These are phyloP conservation scores for Mesorhabditis spiculigera DNA, from an alignment of 2,888 invertebrate genomes.

Conservation along the genomic window DNA sequence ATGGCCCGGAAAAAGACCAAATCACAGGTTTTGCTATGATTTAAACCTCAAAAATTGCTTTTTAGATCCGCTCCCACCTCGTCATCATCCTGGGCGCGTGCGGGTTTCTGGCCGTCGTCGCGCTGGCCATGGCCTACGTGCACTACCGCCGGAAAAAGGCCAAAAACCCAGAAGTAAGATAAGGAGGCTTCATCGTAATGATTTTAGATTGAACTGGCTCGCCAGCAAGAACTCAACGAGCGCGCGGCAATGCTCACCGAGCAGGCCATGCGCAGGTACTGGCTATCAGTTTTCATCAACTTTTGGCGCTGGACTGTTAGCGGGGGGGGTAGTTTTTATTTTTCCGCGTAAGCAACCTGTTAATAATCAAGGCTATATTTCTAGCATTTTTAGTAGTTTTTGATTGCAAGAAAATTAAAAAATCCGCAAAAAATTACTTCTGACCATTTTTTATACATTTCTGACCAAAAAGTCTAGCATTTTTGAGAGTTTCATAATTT, in stretches of 20 bases:
- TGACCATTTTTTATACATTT: too few relatives aligned
- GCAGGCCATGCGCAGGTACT: not conserved
- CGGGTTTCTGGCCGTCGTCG: not conserved
- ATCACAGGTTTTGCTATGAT: not conserved
- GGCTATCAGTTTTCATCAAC: not conserved
- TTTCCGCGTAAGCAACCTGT: too few relatives aligned
- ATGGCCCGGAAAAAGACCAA: not conserved
- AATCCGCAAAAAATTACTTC: too few relatives aligned
- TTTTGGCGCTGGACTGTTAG: too few relatives aligned
- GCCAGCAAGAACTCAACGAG: constrained; percentile 1
- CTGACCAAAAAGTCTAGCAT: too few relatives aligned
- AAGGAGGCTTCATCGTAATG: not conserved
- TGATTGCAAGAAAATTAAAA: too few relatives aligned
- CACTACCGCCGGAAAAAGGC: not conserved
- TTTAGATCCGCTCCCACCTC: not conserved
- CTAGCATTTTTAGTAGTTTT: too few relatives aligned
- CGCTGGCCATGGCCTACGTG: not conserved
- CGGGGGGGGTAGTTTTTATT: too few relatives aligned
- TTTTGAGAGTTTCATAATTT: too few relatives aligned
- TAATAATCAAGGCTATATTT: too few relatives aligned
- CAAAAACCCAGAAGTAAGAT: not conserved
- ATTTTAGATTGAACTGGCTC: constrained; percentile 2
- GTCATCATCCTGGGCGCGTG: constrained; percentile 6
- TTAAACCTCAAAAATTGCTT: not conserved
- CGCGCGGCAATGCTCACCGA: not conserved